phyloP scores from a whole-genome alignment of 1,140 invertebrate genomes.

The Cherax destructor region DNA sequence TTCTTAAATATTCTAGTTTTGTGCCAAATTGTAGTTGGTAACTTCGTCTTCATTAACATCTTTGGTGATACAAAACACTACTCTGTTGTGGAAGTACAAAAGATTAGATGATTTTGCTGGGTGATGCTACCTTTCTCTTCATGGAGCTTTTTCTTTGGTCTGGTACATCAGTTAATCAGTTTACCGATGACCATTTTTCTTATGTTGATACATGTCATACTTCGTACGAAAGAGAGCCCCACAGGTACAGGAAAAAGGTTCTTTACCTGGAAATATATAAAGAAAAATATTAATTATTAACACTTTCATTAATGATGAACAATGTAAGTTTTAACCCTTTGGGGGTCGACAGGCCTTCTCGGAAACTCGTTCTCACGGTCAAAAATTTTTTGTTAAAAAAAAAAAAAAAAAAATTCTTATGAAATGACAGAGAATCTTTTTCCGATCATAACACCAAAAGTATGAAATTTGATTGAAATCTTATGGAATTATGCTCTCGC shows the following conservation, averaged over 20 bases:
- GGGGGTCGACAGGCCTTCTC: no score
- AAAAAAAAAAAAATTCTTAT: no score
- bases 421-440: no score
- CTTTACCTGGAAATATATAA: slow-evolving; percentile 68
- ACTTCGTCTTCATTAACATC: slow-evolving; percentile 52
- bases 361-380: no score
- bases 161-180: slow-evolving; percentile 12
- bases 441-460: no score
- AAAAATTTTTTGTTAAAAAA: no score
- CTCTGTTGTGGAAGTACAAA: slow-evolving; percentile 20
- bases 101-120: slow-evolving; percentile 2
- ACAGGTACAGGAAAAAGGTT: slow-evolving; percentile 74
- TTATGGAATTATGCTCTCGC: no score
- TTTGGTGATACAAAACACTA: slow-evolving; percentile 42
- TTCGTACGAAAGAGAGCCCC: slow-evolving; percentile 74
- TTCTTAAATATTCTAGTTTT: slow-evolving; percentile 45
- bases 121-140: slow-evolving; percentile 42
- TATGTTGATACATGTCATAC: slow-evolving; percentile 74
- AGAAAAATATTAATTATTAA: neutral
- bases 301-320: neutral
- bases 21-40: slow-evolving; percentile 59
- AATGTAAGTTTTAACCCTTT: no score
- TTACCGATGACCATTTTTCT: slow-evolving; percentile 74
- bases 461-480: no score
- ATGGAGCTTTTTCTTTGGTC: slow-evolving; percentile 44